Base-by-base conservation (phyloP, 2,797 vertebrate species). In the Melanogrammus aeglefinus region DNA sequence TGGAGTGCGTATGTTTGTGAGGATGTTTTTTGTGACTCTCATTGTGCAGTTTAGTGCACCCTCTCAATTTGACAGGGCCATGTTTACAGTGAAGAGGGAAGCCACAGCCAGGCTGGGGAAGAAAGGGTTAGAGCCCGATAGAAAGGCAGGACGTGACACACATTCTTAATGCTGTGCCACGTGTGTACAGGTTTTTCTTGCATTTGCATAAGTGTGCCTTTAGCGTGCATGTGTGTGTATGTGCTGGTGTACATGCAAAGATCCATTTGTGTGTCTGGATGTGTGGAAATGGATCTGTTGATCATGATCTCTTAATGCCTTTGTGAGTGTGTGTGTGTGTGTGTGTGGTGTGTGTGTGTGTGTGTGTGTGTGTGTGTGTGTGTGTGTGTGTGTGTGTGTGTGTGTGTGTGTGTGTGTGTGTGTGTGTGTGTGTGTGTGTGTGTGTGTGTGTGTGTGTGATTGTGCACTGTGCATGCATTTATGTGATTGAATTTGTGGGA, bases 31-130 rank as follows among this genome's bases (percentile, higher is more conserved):
- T 74, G n/a, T 73, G 13, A 72, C 76, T 76, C 73, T 77, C 12
- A 39, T 35, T 75, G 76, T 79, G 81, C 77, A 81, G 73, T 76
- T 78, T 0, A 1, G 80, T 75, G 80, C 29, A 71, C 77, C 70
- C 4, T 78, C 47, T 84, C 81, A 79, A 21, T 74, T 79, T 83
- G 85, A 81, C 81, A 71, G 24, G 31, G 10, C 57, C n/a, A 2
- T 73, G 83, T 85, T 81, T 83, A 86, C 41, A 78, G 75, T 35
- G 36, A 79, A 81, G 79, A 63, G 36, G 18, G 24, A 72, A 63
- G 63, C 41, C 72, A 3, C 71, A 66, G 29, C 69, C 0, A 27
- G 70, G 24, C 47, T 10, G 9, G 9, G 2, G 44, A 63, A 6
- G 36, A 51, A 29, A 73, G 63, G 39, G 5, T 75, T 75, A 6